Base-by-base conservation (phyloP, 2,888 invertebrate genomes). In the Apotomis turbidana region DNA sequence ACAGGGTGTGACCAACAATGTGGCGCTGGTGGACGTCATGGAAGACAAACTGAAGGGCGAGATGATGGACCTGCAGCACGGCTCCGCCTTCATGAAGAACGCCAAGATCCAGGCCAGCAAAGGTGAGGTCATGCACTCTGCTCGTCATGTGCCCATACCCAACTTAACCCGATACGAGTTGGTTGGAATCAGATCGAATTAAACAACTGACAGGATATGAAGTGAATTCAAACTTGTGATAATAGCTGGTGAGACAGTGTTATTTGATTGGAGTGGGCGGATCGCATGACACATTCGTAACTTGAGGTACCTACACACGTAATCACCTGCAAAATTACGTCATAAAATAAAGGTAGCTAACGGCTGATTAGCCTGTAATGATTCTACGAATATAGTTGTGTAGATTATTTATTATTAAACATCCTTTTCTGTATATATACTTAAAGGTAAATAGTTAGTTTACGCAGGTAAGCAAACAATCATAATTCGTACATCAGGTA, bases 51-150 rank as follows among this genome's bases (percentile, higher is more conserved):
- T 98, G 75, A 95, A 95, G 80, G 98, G 98, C 0, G 98, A 98
- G 90, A 95, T 98, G 95, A 94, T 98, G 96, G 98, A 98, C 86
- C 90, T 98, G 70, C 98, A 98, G 85, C 98, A 98, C 82, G 98
- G 98, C 4, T 96, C 97, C 15, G 94, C 96, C 36, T 98, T 98
- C 87, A 91, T 97, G 79, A 96, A 95, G 82, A 96, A 97, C 84
- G 96, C 97, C 52, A 96, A 95, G 83, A 96, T 98, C 69, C 95
- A 95, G 71, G 97, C 97, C 36, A 87, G 92, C 80, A 89, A 87
- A 76, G 92, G 93, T 91, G 78, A 74, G 63, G 44, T 46, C 49
- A 51, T 41, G 46, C 44, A 10, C 38, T 27, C 0, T 6, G 6
- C 55, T 2, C 12, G 2, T 38, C 12, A 13, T 38, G 57, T 36